phyloP scores from a whole-genome alignment of 2,888 invertebrate genomes.

The Callyntrura guangdongensis region DNA sequence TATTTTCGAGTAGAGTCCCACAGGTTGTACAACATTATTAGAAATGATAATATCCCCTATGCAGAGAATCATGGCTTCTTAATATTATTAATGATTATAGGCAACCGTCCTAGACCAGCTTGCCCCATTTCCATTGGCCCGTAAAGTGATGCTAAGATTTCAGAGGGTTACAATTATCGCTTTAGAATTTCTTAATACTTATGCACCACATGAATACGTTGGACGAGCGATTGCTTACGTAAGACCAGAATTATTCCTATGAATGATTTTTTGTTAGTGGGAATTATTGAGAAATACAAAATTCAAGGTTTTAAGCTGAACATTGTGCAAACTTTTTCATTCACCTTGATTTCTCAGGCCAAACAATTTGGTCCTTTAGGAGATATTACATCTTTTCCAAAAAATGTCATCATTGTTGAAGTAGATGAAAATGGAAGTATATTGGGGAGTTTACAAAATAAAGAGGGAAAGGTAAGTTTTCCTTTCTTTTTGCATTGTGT shows the following conservation, averaged over 20 bases:
- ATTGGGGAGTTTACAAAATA: conserved; percentile 89
- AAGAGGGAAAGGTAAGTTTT: conserved; percentile 87
- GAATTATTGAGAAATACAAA: not conserved
- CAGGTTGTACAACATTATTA: too few species aligned
- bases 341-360: conserved; percentile 36
- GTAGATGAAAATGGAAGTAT: conserved; percentile 91
- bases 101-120: conserved; percentile 48
- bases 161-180: conserved; percentile 15
- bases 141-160: conserved; percentile 89
- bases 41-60: too few species aligned
- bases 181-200: conserved; percentile 29
- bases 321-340: not conserved
- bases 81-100: too few species aligned
- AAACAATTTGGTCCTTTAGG: conserved; percentile 75
- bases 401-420: conserved; percentile 89
- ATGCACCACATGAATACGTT: conserved; percentile 48
- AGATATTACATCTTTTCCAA: conserved; percentile 86
- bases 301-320: not conserved
- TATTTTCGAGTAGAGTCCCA: too few species aligned
- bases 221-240: conserved; percentile 87
- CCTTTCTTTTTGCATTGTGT: not conserved
- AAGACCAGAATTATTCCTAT: conserved; percentile 85
- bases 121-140: conserved; percentile 88
- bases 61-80: too few species aligned
- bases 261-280: not conserved